Evolutionary conservation across 2,113 vertebrate genomes (phyloP).

Genomic region (Cyrtonyx montezumae): DNA sequence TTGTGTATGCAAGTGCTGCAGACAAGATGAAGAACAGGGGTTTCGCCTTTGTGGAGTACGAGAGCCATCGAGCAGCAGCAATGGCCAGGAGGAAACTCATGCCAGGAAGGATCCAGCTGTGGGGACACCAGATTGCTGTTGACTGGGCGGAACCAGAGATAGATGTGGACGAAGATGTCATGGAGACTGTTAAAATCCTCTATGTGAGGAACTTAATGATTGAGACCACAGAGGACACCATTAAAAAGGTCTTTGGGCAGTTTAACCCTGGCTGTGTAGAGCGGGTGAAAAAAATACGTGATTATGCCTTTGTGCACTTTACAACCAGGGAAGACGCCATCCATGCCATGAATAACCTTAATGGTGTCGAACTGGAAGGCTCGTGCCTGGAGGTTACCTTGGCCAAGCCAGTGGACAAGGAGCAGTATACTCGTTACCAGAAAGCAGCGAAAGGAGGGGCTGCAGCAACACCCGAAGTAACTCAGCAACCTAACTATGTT

Average conservation of each 20-base stretch:
- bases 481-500: conserved; percentile 88
- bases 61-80: conserved; percentile 95
- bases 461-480: conserved; percentile 62
- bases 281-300: conserved; percentile 97
- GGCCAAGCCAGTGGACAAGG: conserved; percentile 98
- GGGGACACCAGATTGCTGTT: conserved; percentile 98
- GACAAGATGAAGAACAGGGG: conserved; percentile 99
- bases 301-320: conserved; percentile 98
- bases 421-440: conserved; percentile 97
- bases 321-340: conserved; percentile 93
- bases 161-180: conserved; percentile 97
- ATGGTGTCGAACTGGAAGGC: conserved; percentile 93
- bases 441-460: conserved; percentile 92
- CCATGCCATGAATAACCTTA: conserved; percentile 94
- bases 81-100: conserved; percentile 98
- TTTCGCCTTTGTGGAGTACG: conserved; percentile 98
- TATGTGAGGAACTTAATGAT: conserved; percentile 99
- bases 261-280: conserved; percentile 96
- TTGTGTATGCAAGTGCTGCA: conserved; percentile 96
- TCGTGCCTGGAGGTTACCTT: conserved; percentile 96
- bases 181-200: conserved; percentile 99
- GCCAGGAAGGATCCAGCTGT: conserved; percentile 96
- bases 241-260: conserved; percentile 92
- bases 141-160: conserved; percentile 99
- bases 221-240: conserved; percentile 94